phyloP scores from a whole-genome alignment of 2,797 vertebrate species.

The Triplophysa yarkandensis region DNA sequence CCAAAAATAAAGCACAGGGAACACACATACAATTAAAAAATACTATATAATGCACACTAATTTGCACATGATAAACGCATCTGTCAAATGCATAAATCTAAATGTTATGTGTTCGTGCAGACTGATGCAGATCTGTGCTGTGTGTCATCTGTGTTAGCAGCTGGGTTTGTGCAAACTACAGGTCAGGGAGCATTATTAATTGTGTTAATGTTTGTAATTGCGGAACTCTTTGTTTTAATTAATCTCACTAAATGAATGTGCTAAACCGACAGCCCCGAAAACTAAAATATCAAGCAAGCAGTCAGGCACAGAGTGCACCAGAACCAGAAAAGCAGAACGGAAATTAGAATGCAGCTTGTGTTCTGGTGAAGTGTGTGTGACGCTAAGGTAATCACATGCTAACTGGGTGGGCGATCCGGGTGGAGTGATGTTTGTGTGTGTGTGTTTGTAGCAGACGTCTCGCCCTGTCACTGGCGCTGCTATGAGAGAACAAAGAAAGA shows the following conservation, averaged over 20 bases:
- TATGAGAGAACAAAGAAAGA: constrained; percentile 57
- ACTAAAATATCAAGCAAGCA: constrained; percentile 21
- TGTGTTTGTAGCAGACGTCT: constrained; percentile 12
- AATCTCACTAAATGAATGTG: not conserved
- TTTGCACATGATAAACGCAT: too few relatives aligned
- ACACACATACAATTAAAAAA: too few relatives aligned
- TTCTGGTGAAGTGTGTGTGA: constrained; percentile 46
- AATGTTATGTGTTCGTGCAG: not conserved
- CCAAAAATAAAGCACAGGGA: too few relatives aligned
- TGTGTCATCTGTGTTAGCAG: not conserved
- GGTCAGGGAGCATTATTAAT: not conserved
- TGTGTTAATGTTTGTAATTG: constrained; percentile 1
- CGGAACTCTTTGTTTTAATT: not conserved
- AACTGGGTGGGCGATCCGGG: constrained; percentile 51
- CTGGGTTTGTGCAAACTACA: not conserved
- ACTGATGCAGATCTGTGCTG: not conserved
- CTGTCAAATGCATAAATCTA: too few relatives aligned
- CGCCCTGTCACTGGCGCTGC: constrained; percentile 50
- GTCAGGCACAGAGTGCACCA: not conserved
- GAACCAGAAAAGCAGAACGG: constrained; percentile 38
- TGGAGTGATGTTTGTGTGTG: constrained; percentile 31
- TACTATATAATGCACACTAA: too few relatives aligned
- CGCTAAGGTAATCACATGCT: constrained; percentile 59
- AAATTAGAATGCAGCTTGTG: constrained; percentile 45
- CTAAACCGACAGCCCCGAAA: not conserved